These are phyloP conservation scores for Epsilonema sp. DNA, from an alignment of 2,888 invertebrate genomes.

Conservation along the genomic window DNA sequence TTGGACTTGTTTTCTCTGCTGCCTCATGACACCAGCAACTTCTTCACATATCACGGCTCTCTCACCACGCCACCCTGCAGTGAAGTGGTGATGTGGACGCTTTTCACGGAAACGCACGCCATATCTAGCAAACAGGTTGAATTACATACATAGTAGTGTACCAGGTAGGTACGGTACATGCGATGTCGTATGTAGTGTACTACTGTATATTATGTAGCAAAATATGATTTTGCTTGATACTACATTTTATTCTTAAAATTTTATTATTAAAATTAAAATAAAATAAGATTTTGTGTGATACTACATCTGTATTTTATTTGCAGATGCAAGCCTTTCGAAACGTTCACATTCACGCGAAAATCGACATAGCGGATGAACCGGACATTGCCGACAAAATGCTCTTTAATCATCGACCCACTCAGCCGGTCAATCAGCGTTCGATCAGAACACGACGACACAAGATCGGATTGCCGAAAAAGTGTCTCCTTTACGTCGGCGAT, in stretches of 20 bases:
- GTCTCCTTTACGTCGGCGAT: no score
- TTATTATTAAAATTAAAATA: no score
- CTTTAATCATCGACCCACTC: background rate
- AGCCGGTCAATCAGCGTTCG: background rate
- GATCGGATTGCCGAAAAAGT: no score
- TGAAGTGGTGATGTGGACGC: conserved; percentile 22
- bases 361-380: background rate
- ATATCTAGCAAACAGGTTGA: conserved; percentile 18
- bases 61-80: conserved; percentile 25
- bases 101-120: conserved; percentile 22
- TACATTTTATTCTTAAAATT: no score
- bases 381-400: background rate
- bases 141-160: no score
- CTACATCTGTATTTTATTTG: no score
- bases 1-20: conserved; percentile 14
- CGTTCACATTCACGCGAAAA: background rate
- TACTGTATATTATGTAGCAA: no score
- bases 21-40: conserved; percentile 15
- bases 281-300: no score
- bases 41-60: conserved; percentile 20
- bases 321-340: background rate
- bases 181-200: no score
- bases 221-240: no score
- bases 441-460: background rate
- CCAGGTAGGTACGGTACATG: no score